Percentiles rank a stretch among this genome's conserved stretches.
These are phyloP conservation scores for Equus przewalskii DNA, from an alignment of 2,113 vertebrate genomes.

Conservation along the genomic window DNA sequence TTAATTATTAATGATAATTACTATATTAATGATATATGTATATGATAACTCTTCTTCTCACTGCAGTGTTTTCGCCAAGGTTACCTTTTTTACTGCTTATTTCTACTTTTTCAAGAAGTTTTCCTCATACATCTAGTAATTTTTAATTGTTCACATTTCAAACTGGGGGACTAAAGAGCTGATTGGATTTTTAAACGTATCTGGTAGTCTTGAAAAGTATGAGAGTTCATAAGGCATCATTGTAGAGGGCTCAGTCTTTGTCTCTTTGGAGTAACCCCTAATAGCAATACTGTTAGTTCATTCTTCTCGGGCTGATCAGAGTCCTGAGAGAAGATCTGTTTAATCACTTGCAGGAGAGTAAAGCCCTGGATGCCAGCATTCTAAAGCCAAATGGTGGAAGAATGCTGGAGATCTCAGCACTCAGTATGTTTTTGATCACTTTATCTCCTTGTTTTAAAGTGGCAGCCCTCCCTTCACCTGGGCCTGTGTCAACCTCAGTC, in stretches of 20 bases:
- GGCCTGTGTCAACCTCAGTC: background rate
- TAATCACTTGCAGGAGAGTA: background rate
- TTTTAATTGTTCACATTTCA: constrained; percentile 18
- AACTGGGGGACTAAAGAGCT: background rate
- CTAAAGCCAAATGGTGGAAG: background rate
- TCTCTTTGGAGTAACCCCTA: background rate
- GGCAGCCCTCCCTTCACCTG: background rate
- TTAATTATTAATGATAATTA: too few species aligned
- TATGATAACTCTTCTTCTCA: background rate
- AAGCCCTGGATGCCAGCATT: background rate
- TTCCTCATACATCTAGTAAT: background rate
- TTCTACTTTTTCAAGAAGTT: background rate
- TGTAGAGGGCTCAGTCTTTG: background rate
- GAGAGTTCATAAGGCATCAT: background rate
- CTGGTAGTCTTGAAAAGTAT: background rate
- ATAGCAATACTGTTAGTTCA: background rate
- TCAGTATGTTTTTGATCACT: background rate
- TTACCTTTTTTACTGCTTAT: background rate
- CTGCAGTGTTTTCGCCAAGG: background rate
- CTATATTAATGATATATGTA: background rate
- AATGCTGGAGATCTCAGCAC: background rate
- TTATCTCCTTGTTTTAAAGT: background rate
- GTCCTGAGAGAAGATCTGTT: background rate
- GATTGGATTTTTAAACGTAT: background rate
- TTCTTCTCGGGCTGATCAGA: background rate